Percentiles rank a stretch among this genome's conserved stretches.
Evolutionary conservation across 2,888 invertebrate genomes (phyloP).

Genomic region (Mesochorus sp.): DNA sequence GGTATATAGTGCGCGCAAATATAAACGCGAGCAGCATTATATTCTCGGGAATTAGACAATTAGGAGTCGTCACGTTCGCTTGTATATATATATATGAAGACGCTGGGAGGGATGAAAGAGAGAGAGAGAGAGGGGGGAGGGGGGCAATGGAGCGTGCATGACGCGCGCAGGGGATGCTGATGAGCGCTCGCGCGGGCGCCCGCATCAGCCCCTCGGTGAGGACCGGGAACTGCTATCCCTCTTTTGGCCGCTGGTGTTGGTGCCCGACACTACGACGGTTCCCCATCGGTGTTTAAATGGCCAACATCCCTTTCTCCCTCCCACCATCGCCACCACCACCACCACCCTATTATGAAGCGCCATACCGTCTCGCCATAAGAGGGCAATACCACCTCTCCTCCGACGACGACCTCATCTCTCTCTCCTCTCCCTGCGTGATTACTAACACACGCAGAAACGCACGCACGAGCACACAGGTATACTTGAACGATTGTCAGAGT

Average conservation of each 20-base stretch:
- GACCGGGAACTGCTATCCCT: conserved; percentile 21
- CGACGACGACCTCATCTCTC: conserved; percentile 7
- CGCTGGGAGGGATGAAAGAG: too few relatives aligned
- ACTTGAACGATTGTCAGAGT: conserved; percentile 51
- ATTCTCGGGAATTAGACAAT: conserved; percentile 82
- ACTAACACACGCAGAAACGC: too few relatives aligned
- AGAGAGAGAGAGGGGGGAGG: conserved; percentile 23
- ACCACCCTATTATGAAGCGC: conserved; percentile 27
- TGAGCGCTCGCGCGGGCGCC: conserved; percentile 54
- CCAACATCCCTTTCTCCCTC: not conserved
- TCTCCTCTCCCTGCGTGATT: conserved; percentile 57
- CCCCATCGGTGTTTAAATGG: conserved; percentile 4
- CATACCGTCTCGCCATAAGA: conserved; percentile 54
- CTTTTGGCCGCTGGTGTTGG: not conserved
- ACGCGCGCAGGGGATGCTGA: conserved; percentile 42
- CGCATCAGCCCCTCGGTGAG: conserved; percentile 36
- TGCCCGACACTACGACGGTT: not conserved
- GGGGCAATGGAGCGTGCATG: conserved; percentile 51
- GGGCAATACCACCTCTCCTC: conserved; percentile 38
- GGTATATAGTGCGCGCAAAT: conserved; percentile 49
- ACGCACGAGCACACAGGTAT: too few relatives aligned
- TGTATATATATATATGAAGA: too few relatives aligned
- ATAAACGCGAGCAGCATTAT: conserved; percentile 72
- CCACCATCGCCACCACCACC: too few relatives aligned
- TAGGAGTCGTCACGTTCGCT: conserved; percentile 81